Conservation (phyloP, 2,113 vertebrate species). For the Choloepus hoffmanni region DNA sequence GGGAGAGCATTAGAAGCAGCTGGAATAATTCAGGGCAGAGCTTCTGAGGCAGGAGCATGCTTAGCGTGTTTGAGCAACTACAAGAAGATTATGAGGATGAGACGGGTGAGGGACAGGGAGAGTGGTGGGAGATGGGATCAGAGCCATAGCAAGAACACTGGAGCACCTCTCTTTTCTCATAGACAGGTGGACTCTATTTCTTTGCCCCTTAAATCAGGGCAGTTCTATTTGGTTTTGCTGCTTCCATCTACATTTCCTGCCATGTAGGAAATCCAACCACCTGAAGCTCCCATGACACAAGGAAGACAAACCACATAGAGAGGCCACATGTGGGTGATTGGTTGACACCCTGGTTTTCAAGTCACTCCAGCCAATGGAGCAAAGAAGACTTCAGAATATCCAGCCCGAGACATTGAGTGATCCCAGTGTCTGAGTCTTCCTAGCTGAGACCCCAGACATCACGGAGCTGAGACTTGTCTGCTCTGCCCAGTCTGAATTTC, state of each 20-base stretch:
- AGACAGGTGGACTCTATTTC: too few relatives aligned
- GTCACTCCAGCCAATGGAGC: not conserved
- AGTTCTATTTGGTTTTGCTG: too few relatives aligned
- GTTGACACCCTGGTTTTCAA: not conserved
- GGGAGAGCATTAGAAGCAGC: not conserved
- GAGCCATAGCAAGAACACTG: not conserved
- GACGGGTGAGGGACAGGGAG: not conserved
- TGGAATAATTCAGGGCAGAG: not conserved
- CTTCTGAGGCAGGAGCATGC: accelerated
- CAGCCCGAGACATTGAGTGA: not conserved
- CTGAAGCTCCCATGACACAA: too few relatives aligned
- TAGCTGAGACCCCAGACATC: not conserved
- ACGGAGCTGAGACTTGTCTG: not conserved
- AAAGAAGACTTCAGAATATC: not conserved
- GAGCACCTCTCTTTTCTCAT: too few relatives aligned
- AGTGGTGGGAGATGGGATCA: too few relatives aligned
- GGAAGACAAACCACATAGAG: too few relatives aligned
- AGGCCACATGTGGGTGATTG: too few relatives aligned
- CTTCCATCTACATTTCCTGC: too few relatives aligned
- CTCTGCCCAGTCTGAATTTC: not conserved
- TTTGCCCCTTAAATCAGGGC: too few relatives aligned
- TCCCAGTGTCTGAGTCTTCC: not conserved
- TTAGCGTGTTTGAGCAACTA: not conserved
- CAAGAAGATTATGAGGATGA: not conserved
- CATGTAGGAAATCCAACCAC: too few relatives aligned